Conservation (phyloP, 2,113 vertebrate species). For the Ahaetulla prasina region DNA sequence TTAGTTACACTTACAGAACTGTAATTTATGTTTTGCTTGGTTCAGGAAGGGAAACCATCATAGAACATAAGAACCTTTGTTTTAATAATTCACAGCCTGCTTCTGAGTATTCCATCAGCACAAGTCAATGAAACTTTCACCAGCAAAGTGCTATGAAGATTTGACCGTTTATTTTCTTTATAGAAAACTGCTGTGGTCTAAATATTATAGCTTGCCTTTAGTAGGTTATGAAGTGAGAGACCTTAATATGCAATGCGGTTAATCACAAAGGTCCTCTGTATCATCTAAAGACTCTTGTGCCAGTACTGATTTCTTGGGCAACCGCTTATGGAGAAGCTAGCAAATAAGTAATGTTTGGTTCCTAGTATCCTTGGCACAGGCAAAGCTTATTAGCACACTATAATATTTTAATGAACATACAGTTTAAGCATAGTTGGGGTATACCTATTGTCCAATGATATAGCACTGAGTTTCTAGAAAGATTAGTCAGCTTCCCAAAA, state of each 20-base stretch:
- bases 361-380: neutral
- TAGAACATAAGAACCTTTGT: neutral
- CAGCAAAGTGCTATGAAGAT: neutral
- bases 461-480: neutral
- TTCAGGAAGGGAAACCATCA: neutral
- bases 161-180: neutral
- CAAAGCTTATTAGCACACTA: neutral
- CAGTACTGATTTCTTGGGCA: neutral
- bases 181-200: neutral
- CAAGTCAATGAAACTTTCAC: neutral
- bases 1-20: neutral
- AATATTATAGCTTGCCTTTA: too few species aligned
- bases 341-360: neutral
- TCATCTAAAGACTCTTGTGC: neutral
- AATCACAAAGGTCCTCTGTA: neutral
- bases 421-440: neutral
- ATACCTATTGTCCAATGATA: neutral
- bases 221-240: neutral
- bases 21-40: neutral
- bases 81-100: slow-evolving; percentile 21
- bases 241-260: neutral
- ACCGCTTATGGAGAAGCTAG: neutral
- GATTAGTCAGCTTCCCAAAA: neutral
- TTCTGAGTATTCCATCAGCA: neutral
- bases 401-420: neutral